Evolutionary conservation across 2,113 vertebrate genomes (phyloP), one percentile per base, ranked within the genome.

Genomic region (Pterophyllum scalare): DNA sequence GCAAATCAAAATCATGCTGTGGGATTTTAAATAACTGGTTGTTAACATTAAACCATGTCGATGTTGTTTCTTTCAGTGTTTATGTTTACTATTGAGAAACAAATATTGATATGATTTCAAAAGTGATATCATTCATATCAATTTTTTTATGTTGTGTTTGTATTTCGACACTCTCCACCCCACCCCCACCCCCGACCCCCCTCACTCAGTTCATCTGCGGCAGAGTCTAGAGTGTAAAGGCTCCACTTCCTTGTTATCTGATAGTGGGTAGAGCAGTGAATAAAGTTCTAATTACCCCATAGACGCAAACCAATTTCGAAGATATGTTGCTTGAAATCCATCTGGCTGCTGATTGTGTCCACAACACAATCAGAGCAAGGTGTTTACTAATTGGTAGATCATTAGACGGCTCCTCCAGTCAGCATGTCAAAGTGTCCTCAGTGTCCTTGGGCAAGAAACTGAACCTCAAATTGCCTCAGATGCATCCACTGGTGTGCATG

Each of bases 361-460:
- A 22, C 0, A 22, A 15, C 38, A 33, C 31, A 33, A 33, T 33
- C 6, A 7, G 31, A 33, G 31, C 31, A 6, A 52, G 46, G 7
- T 19, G 3, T 70, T 49, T 19, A 3, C 17, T 49, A 3, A 70
- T 4, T 28, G 43, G 43, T 28, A 49, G 65, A 49, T 49, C 15
- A 0, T 3, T 26, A 70, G 0, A 49, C 3, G 15, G 14, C 46
- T 2, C 46, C 46, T 49, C 9, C 46, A 6, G 14, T 49, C 2
- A 15, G 5, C 46, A 49, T 28, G 65, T 49, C 1, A 2, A 49
- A 7, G 5, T 10, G 0, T 17, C 43, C 64, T 0, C 4, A 7
- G 5, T 10, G 0, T 17, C 43, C 64, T 0, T 7, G 24, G 64
- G 10, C 9, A 28, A 7, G 0, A 70, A 0, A n/a, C 7, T 56